A percentile compares a stretch with the other conserved stretches of the same genome.
These are phyloP conservation scores for Cinclus mexicanus DNA, from an alignment of 2,113 vertebrate genomes.

Conservation along the genomic window DNA sequence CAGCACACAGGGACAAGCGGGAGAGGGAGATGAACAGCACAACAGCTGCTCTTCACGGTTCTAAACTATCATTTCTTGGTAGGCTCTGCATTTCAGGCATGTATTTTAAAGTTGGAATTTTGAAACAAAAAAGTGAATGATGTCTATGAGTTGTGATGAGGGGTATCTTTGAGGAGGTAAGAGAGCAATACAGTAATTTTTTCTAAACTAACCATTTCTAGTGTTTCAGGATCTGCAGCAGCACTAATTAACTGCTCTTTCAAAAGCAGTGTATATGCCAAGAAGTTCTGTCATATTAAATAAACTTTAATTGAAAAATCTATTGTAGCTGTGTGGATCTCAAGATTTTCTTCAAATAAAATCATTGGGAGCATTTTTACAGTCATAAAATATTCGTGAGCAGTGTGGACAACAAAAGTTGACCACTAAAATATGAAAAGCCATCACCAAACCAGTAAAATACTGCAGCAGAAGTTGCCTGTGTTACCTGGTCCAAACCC, in stretches of 20 bases:
- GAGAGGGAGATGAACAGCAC: background rate
- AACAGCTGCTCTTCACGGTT: background rate
- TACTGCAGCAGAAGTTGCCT: background rate
- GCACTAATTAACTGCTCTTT: background rate
- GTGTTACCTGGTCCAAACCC: background rate
- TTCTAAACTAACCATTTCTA: background rate
- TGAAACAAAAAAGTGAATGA: background rate
- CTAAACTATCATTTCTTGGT: background rate
- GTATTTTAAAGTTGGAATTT: background rate
- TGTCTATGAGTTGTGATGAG: rapidly evolving
- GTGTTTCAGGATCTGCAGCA: background rate
- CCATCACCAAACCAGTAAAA: background rate
- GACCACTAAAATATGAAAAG: background rate
- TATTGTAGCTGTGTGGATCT: background rate
- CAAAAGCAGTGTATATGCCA: background rate
- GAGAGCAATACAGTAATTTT: background rate
- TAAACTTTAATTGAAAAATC: background rate
- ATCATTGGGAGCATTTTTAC: background rate
- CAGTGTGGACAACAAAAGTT: background rate
- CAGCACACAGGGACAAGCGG: background rate
- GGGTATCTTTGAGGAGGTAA: background rate
- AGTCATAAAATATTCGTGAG: background rate
- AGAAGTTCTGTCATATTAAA: background rate
- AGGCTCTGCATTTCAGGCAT: background rate
- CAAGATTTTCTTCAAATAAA: background rate